A percentile compares a stretch with the other conserved stretches of the same genome.
Conservation (phyloP, 2,888 invertebrate species). For the Phaonia tiefii region DNA sequence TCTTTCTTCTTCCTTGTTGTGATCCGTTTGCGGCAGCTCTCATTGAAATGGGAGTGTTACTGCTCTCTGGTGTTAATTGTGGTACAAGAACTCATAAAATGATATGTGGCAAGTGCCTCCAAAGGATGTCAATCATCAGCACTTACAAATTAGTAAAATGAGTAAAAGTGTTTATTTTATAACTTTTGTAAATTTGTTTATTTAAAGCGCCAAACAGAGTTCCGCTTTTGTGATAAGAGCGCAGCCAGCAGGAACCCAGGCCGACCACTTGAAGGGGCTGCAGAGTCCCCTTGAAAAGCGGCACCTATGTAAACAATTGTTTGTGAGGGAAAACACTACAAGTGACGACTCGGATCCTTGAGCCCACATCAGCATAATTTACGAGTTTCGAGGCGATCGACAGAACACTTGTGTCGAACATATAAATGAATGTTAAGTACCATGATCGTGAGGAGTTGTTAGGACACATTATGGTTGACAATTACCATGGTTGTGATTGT, state of each 20-base stretch:
- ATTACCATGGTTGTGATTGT: constrained; percentile 37
- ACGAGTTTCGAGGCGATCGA: background rate
- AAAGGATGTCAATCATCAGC: constrained; percentile 48
- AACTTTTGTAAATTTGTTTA: constrained; percentile 49
- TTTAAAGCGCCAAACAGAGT: constrained; percentile 50
- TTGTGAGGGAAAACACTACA: constrained; percentile 56
- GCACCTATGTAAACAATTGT: constrained; percentile 62
- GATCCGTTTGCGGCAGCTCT: background rate
- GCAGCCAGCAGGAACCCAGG: background rate
- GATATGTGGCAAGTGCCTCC: background rate
- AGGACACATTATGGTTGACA: constrained; percentile 54
- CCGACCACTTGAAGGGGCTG: constrained; percentile 48
- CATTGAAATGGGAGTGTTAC: constrained; percentile 8
- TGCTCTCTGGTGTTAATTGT: too few species aligned
- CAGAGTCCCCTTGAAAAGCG: constrained; percentile 50
- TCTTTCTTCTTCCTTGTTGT: too few species aligned
- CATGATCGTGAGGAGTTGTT: constrained; percentile 39
- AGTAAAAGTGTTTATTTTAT: constrained; percentile 45
- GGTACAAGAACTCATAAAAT: too few species aligned
- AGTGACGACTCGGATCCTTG: constrained; percentile 27
- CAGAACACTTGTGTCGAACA: constrained; percentile 20
- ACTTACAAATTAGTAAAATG: constrained; percentile 48
- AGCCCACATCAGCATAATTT: background rate
- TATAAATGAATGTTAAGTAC: background rate
- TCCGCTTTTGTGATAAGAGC: constrained; percentile 32